Evolutionary conservation across 1,140 invertebrate species (phyloP).

Genomic region (Sitobion miscanthi): DNA sequence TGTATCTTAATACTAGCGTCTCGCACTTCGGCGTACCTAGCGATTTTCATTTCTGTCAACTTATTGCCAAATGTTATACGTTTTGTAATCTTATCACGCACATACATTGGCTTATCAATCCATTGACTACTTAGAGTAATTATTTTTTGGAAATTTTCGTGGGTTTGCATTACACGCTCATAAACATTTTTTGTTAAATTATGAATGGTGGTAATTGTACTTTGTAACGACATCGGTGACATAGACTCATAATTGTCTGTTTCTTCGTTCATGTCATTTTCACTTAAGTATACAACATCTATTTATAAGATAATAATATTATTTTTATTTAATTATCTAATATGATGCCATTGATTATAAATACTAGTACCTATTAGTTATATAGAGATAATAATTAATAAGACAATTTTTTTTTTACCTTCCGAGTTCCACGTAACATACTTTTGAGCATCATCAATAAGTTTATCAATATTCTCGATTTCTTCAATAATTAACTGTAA

Average conservation of each 20-base stretch:
- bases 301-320: not conserved
- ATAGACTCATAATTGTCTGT: not conserved
- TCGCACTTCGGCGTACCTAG: constrained; percentile 68
- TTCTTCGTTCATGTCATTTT: not conserved
- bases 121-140: constrained; percentile 45
- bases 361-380: too few relatives aligned
- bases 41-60: not conserved
- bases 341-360: not conserved
- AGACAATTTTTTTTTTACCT: constrained; percentile 63
- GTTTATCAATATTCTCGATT: constrained; percentile 69
- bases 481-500: constrained; percentile 73
- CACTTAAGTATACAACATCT: not conserved
- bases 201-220: constrained; percentile 38
- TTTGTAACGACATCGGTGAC: not conserved
- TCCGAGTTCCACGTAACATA: constrained; percentile 74
- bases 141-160: constrained; percentile 43
- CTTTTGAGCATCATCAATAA: constrained; percentile 70
- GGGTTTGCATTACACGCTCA: constrained; percentile 29
- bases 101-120: constrained; percentile 34
- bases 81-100: constrained; percentile 36
- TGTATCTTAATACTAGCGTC: constrained; percentile 67
- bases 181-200: constrained; percentile 41
- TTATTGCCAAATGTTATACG: not conserved
- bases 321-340: not conserved
- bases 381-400: too few relatives aligned